These are phyloP conservation scores for Lanistes nyassanus DNA, from an alignment of 1,140 invertebrate genomes.

Conservation along the genomic window DNA sequence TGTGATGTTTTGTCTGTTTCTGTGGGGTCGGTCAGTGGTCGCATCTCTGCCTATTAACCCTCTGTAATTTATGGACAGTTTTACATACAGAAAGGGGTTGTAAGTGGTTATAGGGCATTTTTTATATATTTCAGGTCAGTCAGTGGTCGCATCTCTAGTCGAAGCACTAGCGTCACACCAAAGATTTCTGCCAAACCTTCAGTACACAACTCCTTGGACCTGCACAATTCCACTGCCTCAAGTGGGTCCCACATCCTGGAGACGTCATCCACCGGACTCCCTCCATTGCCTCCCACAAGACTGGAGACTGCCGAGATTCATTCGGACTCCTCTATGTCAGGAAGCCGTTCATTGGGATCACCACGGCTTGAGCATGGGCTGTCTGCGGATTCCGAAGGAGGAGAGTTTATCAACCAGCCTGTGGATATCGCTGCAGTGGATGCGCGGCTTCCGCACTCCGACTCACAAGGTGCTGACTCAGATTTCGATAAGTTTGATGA, in stretches of 20 bases:
- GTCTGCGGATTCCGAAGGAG: constrained; percentile 24
- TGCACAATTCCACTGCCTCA: constrained; percentile 60
- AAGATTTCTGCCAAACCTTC: constrained; percentile 56
- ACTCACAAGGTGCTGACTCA: constrained; percentile 46
- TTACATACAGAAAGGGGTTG: no score
- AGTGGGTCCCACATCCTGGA: constrained; percentile 63
- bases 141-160: constrained; percentile 61
- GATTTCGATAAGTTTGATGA: constrained; percentile 33
- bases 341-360: constrained; percentile 56
- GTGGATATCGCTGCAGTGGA: constrained; percentile 34
- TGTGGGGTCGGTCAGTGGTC: constrained; percentile 63
- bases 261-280: constrained; percentile 31
- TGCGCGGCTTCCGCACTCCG: constrained; percentile 30
- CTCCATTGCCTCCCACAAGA: constrained; percentile 31
- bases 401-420: constrained; percentile 17
- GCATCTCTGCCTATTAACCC: constrained; percentile 48
- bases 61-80: no score
- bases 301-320: constrained; percentile 59
- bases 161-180: constrained; percentile 63
- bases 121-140: constrained; percentile 60
- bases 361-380: constrained; percentile 46
- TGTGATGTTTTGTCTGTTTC: not conserved
- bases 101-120: no score
- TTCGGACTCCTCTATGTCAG: constrained; percentile 61
- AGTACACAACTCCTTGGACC: constrained; percentile 57